Evolutionary conservation across 2,888 invertebrate species (phyloP).

Genomic region (Salticus scenicus): DNA sequence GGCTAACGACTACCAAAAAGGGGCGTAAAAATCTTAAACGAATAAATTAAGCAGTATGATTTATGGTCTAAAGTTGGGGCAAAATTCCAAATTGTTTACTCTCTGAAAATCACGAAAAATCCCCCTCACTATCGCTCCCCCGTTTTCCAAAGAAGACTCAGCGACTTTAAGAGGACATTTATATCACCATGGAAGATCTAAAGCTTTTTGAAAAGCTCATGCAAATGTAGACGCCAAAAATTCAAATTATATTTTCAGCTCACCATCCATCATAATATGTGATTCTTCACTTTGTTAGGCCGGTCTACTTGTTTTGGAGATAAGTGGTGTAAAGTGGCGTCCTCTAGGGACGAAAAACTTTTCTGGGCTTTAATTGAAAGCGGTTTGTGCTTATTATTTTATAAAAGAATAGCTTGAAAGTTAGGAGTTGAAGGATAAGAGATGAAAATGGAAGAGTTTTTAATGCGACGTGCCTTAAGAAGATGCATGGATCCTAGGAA

Average conservation of each 20-base stretch:
- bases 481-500: background rate
- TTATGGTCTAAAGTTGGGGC: slow-evolving; percentile 38
- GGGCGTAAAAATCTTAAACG: slow-evolving; percentile 30
- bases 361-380: background rate
- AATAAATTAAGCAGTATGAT: slow-evolving; percentile 54
- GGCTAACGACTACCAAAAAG: background rate
- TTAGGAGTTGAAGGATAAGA: background rate
- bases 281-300: slow-evolving; percentile 32
- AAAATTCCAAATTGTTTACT: slow-evolving; percentile 57
- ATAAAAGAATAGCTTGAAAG: background rate
- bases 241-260: slow-evolving; percentile 65
- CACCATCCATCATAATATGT: slow-evolving; percentile 64
- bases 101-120: slow-evolving; percentile 24
- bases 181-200: slow-evolving; percentile 59
- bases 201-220: slow-evolving; percentile 54
- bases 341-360: background rate
- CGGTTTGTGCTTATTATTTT: background rate
- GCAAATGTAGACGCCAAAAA: slow-evolving; percentile 64
- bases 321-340: background rate
- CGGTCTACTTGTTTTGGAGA: background rate
- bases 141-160: slow-evolving; percentile 2
- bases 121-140: background rate
- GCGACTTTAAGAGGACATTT: slow-evolving; percentile 64
- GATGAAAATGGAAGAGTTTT: background rate
- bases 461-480: background rate